Base-by-base conservation (phyloP, 2,888 invertebrate species). In the Labia minor region DNA sequence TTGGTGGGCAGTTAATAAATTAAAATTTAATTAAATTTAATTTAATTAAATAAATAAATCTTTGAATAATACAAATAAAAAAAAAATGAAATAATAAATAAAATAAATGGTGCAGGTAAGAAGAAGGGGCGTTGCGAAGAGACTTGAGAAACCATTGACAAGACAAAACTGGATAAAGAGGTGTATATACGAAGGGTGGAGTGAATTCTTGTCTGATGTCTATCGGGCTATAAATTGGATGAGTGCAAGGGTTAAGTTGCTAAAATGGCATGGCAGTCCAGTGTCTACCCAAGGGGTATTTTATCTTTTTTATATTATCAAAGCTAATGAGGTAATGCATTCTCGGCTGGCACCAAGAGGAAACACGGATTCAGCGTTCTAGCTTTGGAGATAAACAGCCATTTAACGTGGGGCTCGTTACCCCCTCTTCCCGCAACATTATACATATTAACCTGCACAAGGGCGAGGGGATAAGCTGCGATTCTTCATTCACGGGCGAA, bases 271-370 rank as follows among this genome's bases (percentile, higher is more conserved):
- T 49, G 16, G 49, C 49, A 49, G 49, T 49, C 49, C 49, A 16
- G n/a, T n/a, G n/a, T 3, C 26, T 6, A 14, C 49, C 49, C 3
- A 49, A 49, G 16, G 49, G 49, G 49, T 49, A 49, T 49, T 49
- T 49, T 49, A 49, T 49, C 49, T 62, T 49, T 62, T 63, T 65
- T 68, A 69, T 69, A 70, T 70, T 68, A 66, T 67, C 68, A 61
- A 70, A 70, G 67, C 69, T 70, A 70, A 68, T 69, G 67, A 70
- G 70, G 68, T 67, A 67, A 69, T 66, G 68, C 49, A 65, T 21
- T 37, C 37, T 37, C 26, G 75, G 77, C 74, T 61, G 26, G 21
- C 65, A 21, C 21, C 49, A 49, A 49, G 49, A 49, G 49, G 49
- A 49, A 49, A 49, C 49, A 49, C 49, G 49, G 49, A 49, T 49